Evolutionary conservation across 2,888 invertebrate species (phyloP).

Genomic region (Dasypogon diadema): DNA sequence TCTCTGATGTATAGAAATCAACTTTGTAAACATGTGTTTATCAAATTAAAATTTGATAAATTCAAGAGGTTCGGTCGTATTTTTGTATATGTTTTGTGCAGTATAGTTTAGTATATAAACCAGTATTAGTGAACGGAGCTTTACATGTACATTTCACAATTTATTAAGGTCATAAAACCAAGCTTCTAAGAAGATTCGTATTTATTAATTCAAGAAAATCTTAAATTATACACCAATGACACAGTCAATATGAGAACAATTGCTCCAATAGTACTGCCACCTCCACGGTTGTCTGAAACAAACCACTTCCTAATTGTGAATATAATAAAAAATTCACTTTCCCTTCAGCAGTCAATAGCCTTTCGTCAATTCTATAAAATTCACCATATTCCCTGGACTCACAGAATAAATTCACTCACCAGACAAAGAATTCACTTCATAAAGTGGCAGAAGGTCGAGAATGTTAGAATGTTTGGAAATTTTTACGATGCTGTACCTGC

Average conservation of each 20-base stretch:
- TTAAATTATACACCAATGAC: too few relatives aligned
- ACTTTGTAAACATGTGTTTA: too few relatives aligned
- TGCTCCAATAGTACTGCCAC: background rate
- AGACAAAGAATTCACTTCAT: constrained; percentile 39
- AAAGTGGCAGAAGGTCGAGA: constrained; percentile 32
- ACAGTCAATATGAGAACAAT: background rate
- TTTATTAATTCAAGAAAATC: too few relatives aligned
- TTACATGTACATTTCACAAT: too few relatives aligned
- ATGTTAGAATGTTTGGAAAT: constrained; percentile 46
- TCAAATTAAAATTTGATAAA: too few relatives aligned
- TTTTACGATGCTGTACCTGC: constrained; percentile 30
- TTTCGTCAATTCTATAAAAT: constrained; percentile 43
- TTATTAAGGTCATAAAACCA: too few relatives aligned
- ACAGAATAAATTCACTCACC: constrained; percentile 26
- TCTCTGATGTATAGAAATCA: too few relatives aligned
- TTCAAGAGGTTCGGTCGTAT: too few relatives aligned
- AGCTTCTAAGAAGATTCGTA: too few relatives aligned
- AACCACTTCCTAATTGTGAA: constrained; percentile 36
- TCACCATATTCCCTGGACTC: constrained; percentile 25
- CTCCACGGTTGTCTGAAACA: background rate
- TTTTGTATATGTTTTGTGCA: too few relatives aligned
- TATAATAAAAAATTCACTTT: constrained; percentile 49
- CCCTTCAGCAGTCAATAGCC: constrained; percentile 45
- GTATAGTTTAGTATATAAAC: too few relatives aligned
- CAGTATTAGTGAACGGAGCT: too few relatives aligned